phyloP scores from a whole-genome alignment of 1,140 invertebrate genomes.

The Listronotus bonariensis region DNA sequence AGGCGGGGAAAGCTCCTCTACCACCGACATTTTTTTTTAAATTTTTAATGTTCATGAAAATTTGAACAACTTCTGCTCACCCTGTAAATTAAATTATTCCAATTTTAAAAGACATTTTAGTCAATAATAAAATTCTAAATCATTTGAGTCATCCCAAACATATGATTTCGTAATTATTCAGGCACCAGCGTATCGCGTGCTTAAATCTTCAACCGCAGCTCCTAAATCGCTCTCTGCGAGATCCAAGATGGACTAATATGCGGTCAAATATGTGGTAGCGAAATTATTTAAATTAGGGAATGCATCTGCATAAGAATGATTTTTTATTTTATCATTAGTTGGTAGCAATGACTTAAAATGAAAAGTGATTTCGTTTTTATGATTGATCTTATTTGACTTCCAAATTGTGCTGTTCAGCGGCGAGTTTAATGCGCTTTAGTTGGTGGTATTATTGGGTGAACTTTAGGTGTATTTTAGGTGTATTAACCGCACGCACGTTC shows the following conservation, averaged over 20 bases:
- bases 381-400: constrained; percentile 18
- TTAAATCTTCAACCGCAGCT: constrained; percentile 9
- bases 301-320: constrained; percentile 26
- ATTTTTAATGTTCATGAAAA: no score
- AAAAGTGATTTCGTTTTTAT: constrained; percentile 25
- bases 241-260: constrained; percentile 1
- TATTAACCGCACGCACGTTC: no score
- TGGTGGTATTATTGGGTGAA: not conserved
- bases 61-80: no score
- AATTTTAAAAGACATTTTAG: no score
- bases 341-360: constrained; percentile 18
- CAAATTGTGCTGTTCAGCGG: constrained; percentile 6
- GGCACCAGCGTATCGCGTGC: constrained; percentile 24
- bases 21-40: no score
- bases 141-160: not conserved
- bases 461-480: constrained; percentile 5
- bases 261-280: not conserved
- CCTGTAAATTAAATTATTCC: no score
- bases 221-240: constrained; percentile 13
- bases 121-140: no score
- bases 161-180: constrained; percentile 19
- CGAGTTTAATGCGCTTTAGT: constrained; percentile 2
- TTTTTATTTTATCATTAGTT: constrained; percentile 21
- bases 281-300: constrained; percentile 16
- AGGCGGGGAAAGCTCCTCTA: no score